Percentiles rank a stretch among this genome's conserved stretches.
phyloP scores from a whole-genome alignment of 2,888 invertebrate species.

The Cerceris rybyensis region DNA sequence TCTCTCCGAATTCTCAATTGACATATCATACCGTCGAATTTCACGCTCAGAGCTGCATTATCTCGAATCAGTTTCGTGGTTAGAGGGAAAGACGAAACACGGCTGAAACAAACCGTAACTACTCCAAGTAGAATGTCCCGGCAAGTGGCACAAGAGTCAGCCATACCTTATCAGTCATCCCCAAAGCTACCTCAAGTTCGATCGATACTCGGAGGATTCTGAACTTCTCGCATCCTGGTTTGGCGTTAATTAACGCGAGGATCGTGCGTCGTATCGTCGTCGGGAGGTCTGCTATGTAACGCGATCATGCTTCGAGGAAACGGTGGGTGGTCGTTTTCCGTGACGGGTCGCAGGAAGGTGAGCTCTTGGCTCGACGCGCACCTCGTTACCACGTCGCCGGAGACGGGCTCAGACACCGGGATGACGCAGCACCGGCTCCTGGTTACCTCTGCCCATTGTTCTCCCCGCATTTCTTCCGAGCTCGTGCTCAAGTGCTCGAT shows the following conservation, averaged over 20 bases:
- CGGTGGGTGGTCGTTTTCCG: conserved; percentile 68
- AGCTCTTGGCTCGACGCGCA: conserved; percentile 56
- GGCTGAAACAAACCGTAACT: too few relatives aligned
- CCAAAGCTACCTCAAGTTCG: too few relatives aligned
- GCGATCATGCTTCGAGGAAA: conserved; percentile 32
- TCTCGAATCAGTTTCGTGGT: too few relatives aligned
- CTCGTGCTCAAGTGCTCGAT: conserved; percentile 81
- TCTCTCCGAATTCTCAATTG: too few relatives aligned
- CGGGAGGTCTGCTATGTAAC: conserved; percentile 23
- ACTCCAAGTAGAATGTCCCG: too few relatives aligned
- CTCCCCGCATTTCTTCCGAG: conserved; percentile 79
- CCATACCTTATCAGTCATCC: too few relatives aligned
- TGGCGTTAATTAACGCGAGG: conserved; percentile 14
- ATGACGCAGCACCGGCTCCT: conserved; percentile 79
- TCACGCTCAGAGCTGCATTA: too few relatives aligned
- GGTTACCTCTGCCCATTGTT: conserved; percentile 79
- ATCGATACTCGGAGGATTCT: too few relatives aligned
- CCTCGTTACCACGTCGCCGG: conserved; percentile 75
- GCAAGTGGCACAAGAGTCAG: too few relatives aligned
- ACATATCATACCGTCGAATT: too few relatives aligned
- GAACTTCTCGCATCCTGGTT: neutral
- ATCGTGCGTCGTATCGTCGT: neutral
- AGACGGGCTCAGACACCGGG: conserved; percentile 75
- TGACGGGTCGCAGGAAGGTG: conserved; percentile 62
- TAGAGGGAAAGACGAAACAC: too few relatives aligned